A percentile compares a stretch with the other conserved stretches of the same genome.
These are phyloP conservation scores for Cheilosia urbana DNA, from an alignment of 2,888 invertebrate genomes.

Conservation along the genomic window DNA sequence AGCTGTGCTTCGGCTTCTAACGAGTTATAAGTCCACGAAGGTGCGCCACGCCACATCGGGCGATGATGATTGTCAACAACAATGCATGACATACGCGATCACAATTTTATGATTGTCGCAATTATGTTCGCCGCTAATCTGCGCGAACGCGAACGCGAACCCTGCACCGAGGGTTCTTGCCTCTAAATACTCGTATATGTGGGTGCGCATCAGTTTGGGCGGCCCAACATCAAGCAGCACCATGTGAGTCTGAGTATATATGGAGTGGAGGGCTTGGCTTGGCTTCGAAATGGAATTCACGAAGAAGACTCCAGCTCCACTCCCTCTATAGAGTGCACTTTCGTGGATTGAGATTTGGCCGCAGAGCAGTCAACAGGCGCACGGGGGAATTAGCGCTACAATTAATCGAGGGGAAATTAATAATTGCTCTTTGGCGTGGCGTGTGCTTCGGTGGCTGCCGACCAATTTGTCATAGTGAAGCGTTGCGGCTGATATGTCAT, in stretches of 20 bases:
- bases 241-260: conserved; percentile 6
- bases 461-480: conserved; percentile 67
- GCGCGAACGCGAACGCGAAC: conserved; percentile 59
- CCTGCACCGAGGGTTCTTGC: conserved; percentile 19
- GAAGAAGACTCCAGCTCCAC: conserved; percentile 54
- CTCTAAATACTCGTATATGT: conserved; percentile 1
- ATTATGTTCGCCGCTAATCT: conserved; percentile 73
- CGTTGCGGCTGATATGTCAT: conserved; percentile 70
- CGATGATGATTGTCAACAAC: conserved; percentile 74
- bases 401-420: conserved; percentile 73
- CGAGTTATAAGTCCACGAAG: conserved; percentile 32
- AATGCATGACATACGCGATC: conserved; percentile 75
- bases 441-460: conserved; percentile 51
- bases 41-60: conserved; percentile 65
- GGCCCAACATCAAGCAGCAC: conserved; percentile 5
- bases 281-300: conserved; percentile 15
- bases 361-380: background rate
- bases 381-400: conserved; percentile 66
- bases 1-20: conserved; percentile 18
- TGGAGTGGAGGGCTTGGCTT: conserved; percentile 44
- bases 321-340: conserved; percentile 36
- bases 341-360: conserved; percentile 39
- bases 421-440: conserved; percentile 52
- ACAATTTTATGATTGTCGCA: conserved; percentile 74
- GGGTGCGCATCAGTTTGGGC: conserved; percentile 64